Evolutionary conservation across 2,113 vertebrate genomes (phyloP), one percentile per base, ranked within the genome.

Genomic region (Mellivora capensis): DNA sequence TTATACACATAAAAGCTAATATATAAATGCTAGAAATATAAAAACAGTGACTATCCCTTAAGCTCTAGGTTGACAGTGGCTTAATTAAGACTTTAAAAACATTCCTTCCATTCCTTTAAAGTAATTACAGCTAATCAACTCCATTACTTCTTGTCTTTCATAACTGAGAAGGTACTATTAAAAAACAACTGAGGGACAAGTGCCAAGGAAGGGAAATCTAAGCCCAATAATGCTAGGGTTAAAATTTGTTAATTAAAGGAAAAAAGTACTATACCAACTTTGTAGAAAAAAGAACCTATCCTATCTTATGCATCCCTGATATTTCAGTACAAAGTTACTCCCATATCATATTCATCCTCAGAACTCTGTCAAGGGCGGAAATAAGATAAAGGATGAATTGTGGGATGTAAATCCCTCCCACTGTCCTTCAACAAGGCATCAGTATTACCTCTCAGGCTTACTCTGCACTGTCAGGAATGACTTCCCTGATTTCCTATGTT

Each of bases 91-190:
- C 91, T 97, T 85, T 59, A 93, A 87, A 97, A 96, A 97, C 96
- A 98, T 98, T 98, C 97, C 83, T 96, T 95, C 79, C 95, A 96
- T 97, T 97, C 96, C 83, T 97, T 93, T 97, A 87, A 97, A 90
- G 88, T 79, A 97, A 97, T 86, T 98, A 96, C 34, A 93, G 37
- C 54, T 67, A 91, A 91, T 69, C 82, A 94, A 91, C 79, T 86
- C 54, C 21, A 87, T 57, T 93, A 83, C 72, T 97, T 94, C 18
- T 82, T 89, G 59, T 82, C 83, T 95, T 96, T 94, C 34, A 62
- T 74, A 95, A 96, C 89, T 37, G 89, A 93, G 83, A 96, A 90
- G 72, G 69, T 91, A 93, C 62, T 95, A 96, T 17, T 95, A 82
- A 96, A 98, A 98, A 97, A 96, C 91, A 97, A 97, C n/a, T 59